Evolutionary conservation across 92 coral and sea anemone genomes (phyloP).

Genomic region (Desmophyllum pertusum): DNA sequence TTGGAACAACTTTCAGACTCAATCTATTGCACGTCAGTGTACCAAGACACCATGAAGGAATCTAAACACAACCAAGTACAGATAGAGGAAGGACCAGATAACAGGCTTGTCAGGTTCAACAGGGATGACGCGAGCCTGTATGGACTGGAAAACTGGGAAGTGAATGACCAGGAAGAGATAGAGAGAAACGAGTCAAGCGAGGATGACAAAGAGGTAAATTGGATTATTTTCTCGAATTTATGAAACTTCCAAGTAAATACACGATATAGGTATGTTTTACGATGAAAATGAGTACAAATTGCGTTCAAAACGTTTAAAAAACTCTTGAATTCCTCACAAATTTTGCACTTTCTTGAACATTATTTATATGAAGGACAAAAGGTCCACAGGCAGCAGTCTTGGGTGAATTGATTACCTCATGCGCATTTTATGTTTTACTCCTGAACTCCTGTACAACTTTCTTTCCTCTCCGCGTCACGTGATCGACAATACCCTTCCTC

Average conservation of each 20-base stretch:
- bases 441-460: no score
- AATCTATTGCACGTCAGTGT: slow-evolving; percentile 66
- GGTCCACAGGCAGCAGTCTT: no score
- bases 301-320: background rate
- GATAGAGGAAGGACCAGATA: no score
- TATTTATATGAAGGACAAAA: no score
- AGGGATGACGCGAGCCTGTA: background rate
- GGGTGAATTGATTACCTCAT: no score
- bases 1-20: slow-evolving; percentile 62
- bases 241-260: background rate
- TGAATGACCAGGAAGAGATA: slow-evolving; percentile 10
- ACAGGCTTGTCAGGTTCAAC: background rate
- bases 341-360: background rate
- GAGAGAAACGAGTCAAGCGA: slow-evolving; percentile 12
- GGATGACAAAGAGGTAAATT: slow-evolving; percentile 13
- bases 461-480: no score
- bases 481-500: no score
- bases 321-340: background rate
- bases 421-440: no score
- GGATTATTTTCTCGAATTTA: background rate
- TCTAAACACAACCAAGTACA: background rate
- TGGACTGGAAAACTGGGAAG: slow-evolving; percentile 38
- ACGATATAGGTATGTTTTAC: background rate
- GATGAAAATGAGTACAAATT: background rate
- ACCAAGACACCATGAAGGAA: slow-evolving; percentile 49